Evolutionary conservation across 2,888 invertebrate species (phyloP).

Genomic region (Arrhopalites spinosus): DNA sequence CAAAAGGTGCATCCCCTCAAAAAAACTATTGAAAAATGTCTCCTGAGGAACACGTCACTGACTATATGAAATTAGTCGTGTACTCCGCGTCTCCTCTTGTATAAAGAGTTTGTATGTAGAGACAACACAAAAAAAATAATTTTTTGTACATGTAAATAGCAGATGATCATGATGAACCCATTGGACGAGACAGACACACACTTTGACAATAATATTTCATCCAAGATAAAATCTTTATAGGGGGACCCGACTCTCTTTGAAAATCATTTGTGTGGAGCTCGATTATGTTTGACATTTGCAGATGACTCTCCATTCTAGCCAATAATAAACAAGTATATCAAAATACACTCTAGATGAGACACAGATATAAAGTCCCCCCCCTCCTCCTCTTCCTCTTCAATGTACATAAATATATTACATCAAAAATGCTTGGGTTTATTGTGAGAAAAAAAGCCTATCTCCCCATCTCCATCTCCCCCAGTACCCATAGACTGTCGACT

Average conservation of each 20-base stretch:
- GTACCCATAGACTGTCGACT: not conserved
- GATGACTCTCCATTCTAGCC: conserved; percentile 22
- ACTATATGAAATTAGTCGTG: too few species aligned
- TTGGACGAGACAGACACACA: conserved; percentile 42
- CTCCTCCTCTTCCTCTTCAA: not conserved
- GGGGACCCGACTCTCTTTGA: conserved; percentile 1
- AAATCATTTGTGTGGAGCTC: conserved; percentile 25
- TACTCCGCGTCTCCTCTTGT: too few species aligned
- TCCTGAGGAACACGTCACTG: too few species aligned
- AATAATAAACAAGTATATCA: conserved; percentile 23
- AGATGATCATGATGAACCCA: conserved; percentile 15
- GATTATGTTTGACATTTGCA: conserved; percentile 34
- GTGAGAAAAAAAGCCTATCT: not conserved
- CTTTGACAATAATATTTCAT: conserved; percentile 54
- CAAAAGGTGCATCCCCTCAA: too few species aligned
- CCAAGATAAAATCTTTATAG: conserved; percentile 44
- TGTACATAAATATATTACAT: too few species aligned
- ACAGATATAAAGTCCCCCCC: not conserved
- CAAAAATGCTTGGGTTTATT: not conserved
- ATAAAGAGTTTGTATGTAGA: not conserved
- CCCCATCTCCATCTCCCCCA: not conserved
- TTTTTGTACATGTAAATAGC: not conserved
- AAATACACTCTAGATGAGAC: conserved; percentile 5
- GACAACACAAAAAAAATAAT: too few species aligned
- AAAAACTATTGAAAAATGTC: too few species aligned